These are phyloP conservation scores for Drosophila insularis DNA, from an alignment of 1,140 invertebrate genomes.

Conservation along the genomic window DNA sequence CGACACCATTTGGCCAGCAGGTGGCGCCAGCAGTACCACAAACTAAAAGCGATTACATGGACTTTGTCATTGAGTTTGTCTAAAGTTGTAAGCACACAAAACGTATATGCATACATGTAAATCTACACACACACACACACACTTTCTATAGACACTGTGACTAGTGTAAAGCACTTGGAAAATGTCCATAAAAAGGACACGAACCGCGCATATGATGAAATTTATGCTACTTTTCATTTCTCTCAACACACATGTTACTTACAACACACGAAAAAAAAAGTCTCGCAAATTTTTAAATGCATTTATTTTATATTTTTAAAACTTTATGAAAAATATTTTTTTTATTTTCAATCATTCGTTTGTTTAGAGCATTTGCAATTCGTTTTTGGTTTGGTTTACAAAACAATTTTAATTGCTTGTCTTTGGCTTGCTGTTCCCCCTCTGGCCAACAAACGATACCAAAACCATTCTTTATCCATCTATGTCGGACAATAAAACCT, in stretches of 20 bases:
- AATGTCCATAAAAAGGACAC: too few species aligned
- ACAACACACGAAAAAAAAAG: too few species aligned
- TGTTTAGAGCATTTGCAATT: background rate
- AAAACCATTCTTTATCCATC: background rate
- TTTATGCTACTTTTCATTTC: too few species aligned
- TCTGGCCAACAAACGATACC: background rate
- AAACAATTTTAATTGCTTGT: constrained; percentile 4
- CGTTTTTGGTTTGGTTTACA: background rate
- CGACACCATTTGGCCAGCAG: constrained; percentile 30
- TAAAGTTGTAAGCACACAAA: constrained; percentile 3
- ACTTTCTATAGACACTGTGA: too few species aligned
- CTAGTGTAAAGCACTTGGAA: too few species aligned
- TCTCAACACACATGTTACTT: too few species aligned
- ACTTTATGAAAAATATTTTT: too few species aligned
- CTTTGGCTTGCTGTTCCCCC: background rate
- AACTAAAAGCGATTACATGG: constrained; percentile 12
- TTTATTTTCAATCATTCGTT: background rate
- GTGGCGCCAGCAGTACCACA: constrained; percentile 28
- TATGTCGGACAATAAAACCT: background rate
- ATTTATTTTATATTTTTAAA: too few species aligned
- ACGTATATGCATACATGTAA: background rate
- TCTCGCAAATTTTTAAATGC: too few species aligned
- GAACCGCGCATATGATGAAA: too few species aligned
- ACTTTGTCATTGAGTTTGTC: constrained; percentile 13
- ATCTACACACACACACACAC: too few species aligned